Conservation (phyloP, 53 echinoderm and acorn worm species). For the Holothuria leucospilota region DNA sequence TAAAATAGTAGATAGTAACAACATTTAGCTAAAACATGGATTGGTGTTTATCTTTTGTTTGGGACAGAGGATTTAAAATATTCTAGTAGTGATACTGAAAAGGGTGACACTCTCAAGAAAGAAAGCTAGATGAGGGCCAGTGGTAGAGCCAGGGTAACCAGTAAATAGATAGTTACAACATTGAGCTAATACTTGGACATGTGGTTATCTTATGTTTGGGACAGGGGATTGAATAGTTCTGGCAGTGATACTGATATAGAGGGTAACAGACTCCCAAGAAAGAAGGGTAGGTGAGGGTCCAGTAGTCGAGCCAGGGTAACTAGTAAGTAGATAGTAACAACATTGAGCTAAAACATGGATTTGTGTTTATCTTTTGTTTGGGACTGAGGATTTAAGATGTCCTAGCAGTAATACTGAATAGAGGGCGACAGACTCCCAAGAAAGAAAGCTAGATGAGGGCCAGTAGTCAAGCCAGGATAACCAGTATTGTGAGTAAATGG, state of each 20-base stretch:
- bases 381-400: conserved; percentile 13
- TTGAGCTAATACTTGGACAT: too few relatives aligned
- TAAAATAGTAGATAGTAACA: too few relatives aligned
- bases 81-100: conserved; percentile 48
- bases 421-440: conserved; percentile 16
- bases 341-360: too few relatives aligned
- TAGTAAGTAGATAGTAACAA: not conserved
- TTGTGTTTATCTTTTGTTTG: too few relatives aligned
- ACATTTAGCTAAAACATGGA: too few relatives aligned
- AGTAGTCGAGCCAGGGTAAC: not conserved
- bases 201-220: too few relatives aligned
- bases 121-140: not conserved
- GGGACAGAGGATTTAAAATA: conserved; percentile 1
- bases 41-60: too few relatives aligned
- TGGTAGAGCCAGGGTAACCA: not conserved
- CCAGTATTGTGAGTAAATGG: not conserved
- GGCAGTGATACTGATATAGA: too few relatives aligned
- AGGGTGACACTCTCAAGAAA: conserved; percentile 13
- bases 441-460: conserved; percentile 13
- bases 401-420: conserved; percentile 43
- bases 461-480: not conserved
- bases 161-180: not conserved
- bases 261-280: not conserved
- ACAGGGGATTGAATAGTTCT: too few relatives aligned
- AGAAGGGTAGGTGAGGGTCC: not conserved